phyloP scores from a whole-genome alignment of 1,140 invertebrate genomes.

The Bombus affinis region DNA sequence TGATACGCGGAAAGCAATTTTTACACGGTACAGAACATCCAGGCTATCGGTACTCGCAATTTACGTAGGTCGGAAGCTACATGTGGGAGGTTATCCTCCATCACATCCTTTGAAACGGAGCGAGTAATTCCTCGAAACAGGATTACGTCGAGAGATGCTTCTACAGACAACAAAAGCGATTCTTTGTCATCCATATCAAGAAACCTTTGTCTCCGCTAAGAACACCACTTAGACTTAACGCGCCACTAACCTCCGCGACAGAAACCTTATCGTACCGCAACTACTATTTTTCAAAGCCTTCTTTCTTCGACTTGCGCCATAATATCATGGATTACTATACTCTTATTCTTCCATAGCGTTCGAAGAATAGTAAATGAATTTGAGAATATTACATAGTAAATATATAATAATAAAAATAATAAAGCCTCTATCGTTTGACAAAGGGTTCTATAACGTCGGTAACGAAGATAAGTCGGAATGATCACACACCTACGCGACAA shows the following conservation, averaged over 20 bases:
- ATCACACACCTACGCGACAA: constrained; percentile 41
- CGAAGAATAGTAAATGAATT: background rate
- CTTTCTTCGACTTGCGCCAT: too few relatives aligned
- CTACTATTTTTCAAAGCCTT: background rate
- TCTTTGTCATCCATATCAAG: constrained; percentile 24
- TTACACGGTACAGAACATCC: too few relatives aligned
- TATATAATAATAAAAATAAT: background rate
- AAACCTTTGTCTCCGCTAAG: constrained; percentile 19
- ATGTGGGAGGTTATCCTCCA: background rate
- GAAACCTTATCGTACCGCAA: background rate
- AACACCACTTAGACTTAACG: background rate
- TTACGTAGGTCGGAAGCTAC: background rate
- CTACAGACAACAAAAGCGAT: constrained; percentile 16
- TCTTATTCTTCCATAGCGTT: background rate
- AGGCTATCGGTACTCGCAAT: background rate
- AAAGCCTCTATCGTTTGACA: too few relatives aligned
- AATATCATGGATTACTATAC: background rate
- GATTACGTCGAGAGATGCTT: background rate
- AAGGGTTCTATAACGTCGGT: background rate
- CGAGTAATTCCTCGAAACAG: constrained; percentile 34
- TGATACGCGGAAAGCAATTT: too few relatives aligned
- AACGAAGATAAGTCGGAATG: constrained; percentile 3
- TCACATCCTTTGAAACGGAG: background rate
- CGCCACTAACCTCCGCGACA: background rate
- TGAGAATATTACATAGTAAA: too few relatives aligned